These are phyloP conservation scores for Noturus placidus DNA, from an alignment of 2,113 vertebrate species.

Conservation along the genomic window DNA sequence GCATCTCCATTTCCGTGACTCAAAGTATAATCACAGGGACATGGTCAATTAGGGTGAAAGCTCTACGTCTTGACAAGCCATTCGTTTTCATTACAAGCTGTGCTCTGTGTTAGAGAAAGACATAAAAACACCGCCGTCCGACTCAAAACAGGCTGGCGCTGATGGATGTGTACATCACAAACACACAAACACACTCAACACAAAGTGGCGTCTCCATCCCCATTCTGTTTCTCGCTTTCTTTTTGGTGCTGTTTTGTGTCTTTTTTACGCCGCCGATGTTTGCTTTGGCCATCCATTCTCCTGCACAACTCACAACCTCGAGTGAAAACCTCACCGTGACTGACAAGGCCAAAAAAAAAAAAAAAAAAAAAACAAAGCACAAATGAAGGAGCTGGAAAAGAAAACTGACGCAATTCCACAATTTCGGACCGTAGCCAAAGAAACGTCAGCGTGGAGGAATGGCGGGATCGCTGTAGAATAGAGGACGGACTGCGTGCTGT, in stretches of 20 bases:
- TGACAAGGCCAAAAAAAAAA: slow-evolving; percentile 59
- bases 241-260: not conserved
- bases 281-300: slow-evolving; percentile 56
- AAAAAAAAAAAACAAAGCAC: slow-evolving; percentile 33
- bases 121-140: not conserved
- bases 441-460: not conserved
- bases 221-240: not conserved
- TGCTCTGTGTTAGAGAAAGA: slow-evolving; percentile 21
- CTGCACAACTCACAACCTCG: slow-evolving; percentile 48
- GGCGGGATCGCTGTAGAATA: accelerated
- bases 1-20: not conserved
- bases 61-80: slow-evolving; percentile 53
- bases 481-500: not conserved
- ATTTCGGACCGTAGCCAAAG: not conserved
- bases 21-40: slow-evolving; percentile 42
- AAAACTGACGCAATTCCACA: slow-evolving; percentile 3
- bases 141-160: not conserved
- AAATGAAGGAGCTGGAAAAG: not conserved
- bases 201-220: not conserved
- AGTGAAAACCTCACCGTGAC: slow-evolving; percentile 54
- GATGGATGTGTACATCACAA: slow-evolving; percentile 15
- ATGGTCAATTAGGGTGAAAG: slow-evolving; percentile 53
- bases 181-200: slow-evolving; percentile 12
- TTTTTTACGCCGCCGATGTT: slow-evolving; percentile 45
- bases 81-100: slow-evolving; percentile 54